phyloP scores from a whole-genome alignment of 2,888 invertebrate genomes.

The Hemicrepidius hirtus region DNA sequence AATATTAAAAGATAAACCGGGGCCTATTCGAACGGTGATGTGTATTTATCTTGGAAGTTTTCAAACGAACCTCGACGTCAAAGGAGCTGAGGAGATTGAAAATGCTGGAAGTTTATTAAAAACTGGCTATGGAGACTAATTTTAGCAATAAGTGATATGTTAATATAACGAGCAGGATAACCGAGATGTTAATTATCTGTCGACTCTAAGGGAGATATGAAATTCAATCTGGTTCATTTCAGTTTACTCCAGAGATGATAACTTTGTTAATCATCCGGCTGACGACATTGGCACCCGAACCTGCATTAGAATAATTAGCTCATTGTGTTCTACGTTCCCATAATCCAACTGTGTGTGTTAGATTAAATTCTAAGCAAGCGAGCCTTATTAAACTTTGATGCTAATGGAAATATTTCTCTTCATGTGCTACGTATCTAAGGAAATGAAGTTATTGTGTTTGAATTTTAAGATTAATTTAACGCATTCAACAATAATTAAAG shows the following conservation, averaged over 20 bases:
- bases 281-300: constrained; percentile 30
- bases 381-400: constrained; percentile 25
- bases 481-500: constrained; percentile 7
- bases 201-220: constrained; percentile 9
- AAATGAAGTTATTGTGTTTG: constrained; percentile 31
- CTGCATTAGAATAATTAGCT: constrained; percentile 32
- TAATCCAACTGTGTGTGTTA: constrained; percentile 29
- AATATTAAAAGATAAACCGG: constrained; percentile 15
- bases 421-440: constrained; percentile 1
- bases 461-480: constrained; percentile 30
- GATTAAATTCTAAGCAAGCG: constrained; percentile 32
- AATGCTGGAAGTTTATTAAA: constrained; percentile 16
- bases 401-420: constrained; percentile 28
- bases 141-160: neutral
- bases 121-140: neutral
- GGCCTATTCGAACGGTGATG: neutral
- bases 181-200: constrained; percentile 24
- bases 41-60: constrained; percentile 16
- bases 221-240: constrained; percentile 26
- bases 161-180: constrained; percentile 4
- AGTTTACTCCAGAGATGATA: constrained; percentile 8
- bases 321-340: constrained; percentile 23
- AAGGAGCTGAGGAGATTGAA: constrained; percentile 1
- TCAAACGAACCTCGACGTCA: constrained; percentile 5
- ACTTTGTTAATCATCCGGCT: constrained; percentile 34